A percentile compares a stretch with the other conserved stretches of the same genome.
Evolutionary conservation across 2,797 vertebrate species (phyloP).

Genomic region (Sparus aurata): DNA sequence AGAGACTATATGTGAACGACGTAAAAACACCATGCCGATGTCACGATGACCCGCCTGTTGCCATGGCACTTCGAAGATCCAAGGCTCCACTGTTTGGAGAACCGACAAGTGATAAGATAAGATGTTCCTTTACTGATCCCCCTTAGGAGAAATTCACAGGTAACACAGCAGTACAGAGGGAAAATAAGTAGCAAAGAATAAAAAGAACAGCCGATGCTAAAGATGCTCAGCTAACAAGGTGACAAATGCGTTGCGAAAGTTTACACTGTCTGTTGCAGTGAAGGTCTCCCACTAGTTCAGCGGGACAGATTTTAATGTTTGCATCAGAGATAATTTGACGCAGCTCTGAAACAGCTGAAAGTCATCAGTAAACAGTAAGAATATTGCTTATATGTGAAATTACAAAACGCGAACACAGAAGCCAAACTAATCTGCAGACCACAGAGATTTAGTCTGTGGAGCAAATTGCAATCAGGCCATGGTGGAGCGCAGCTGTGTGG

Average conservation of each 20-base stretch:
- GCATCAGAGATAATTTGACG: neutral
- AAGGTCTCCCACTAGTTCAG: neutral
- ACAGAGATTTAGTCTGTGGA: neutral
- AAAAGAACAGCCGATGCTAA: neutral
- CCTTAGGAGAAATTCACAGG: too few relatives aligned
- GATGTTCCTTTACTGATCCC: too few relatives aligned
- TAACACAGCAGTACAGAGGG: too few relatives aligned
- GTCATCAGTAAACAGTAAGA: neutral
- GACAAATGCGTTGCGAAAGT: neutral
- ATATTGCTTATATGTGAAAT: neutral
- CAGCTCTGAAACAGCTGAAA: neutral
- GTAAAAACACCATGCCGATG: neutral
- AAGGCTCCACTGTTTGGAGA: too few relatives aligned
- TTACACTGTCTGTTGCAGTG: too few relatives aligned
- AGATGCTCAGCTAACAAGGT: neutral
- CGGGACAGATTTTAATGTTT: neutral
- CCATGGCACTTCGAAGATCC: neutral
- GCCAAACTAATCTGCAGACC: neutral
- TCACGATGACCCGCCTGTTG: neutral
- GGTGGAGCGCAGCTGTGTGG: neutral
- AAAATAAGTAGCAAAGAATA: too few relatives aligned
- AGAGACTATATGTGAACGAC: neutral
- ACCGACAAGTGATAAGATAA: too few relatives aligned
- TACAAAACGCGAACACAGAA: neutral
- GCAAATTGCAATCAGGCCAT: neutral